Percentiles rank a stretch among this genome's conserved stretches.
Conservation (phyloP, 2,888 invertebrate genomes). For the Megamerina dolium region DNA sequence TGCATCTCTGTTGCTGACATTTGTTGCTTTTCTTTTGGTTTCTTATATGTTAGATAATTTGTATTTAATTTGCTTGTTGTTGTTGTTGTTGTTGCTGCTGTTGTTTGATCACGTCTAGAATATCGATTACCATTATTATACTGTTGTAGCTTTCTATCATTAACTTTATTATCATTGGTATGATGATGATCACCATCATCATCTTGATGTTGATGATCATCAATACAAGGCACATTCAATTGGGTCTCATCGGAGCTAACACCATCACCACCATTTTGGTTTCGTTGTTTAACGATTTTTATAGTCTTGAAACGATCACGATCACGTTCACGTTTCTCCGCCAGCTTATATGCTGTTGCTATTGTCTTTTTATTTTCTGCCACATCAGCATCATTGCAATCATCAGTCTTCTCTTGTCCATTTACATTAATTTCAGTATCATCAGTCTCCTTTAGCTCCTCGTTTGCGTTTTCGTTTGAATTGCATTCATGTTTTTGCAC, state of each 20-base stretch:
- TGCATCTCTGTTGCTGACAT: background rate
- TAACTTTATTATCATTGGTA: constrained; percentile 2
- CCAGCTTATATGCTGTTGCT: constrained; percentile 23
- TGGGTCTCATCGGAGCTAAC: constrained; percentile 25
- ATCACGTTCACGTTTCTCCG: constrained; percentile 40
- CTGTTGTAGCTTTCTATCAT: no score
- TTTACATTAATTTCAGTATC: constrained; percentile 3
- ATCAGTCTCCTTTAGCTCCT: constrained; percentile 15
- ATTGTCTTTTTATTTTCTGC: background rate
- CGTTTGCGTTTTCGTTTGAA: constrained; percentile 10
- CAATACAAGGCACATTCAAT: constrained; percentile 47
- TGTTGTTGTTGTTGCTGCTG: constrained; percentile 9
- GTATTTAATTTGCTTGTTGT: constrained; percentile 22
- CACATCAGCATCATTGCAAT: constrained; percentile 13
- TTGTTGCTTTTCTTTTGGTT: constrained; percentile 37
- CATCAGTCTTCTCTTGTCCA: background rate
- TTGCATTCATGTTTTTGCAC: constrained; percentile 18
- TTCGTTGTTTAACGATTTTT: constrained; percentile 37
- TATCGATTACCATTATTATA: constrained; percentile 18
- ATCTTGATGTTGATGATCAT: constrained; percentile 25
- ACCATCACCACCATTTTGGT: constrained; percentile 7
- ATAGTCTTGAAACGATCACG: constrained; percentile 50
- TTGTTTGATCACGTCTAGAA: constrained; percentile 34
- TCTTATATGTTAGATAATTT: constrained; percentile 42
- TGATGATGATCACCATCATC: constrained; percentile 7